phyloP scores from a whole-genome alignment of 2,888 invertebrate species.

The Drosophila kambysellisi region DNA sequence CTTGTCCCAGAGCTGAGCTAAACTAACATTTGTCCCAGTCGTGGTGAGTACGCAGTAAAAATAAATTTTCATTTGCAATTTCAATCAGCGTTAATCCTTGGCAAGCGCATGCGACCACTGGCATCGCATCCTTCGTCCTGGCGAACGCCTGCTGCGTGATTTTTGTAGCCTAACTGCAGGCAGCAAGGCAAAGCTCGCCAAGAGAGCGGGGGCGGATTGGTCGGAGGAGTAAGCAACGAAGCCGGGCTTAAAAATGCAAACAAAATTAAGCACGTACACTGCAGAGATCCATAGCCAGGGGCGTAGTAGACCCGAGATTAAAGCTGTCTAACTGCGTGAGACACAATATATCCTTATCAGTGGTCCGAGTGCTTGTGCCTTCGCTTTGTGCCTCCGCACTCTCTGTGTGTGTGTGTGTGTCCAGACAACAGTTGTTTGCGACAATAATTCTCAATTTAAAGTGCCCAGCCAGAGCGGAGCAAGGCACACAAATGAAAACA shows the following conservation, averaged over 20 bases:
- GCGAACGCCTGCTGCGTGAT: conserved; percentile 67
- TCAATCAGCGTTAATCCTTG: conserved; percentile 84
- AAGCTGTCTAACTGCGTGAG: conserved; percentile 82
- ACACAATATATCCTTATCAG: conserved; percentile 82
- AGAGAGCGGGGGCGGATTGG: background rate
- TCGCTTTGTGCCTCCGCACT: conserved; percentile 13
- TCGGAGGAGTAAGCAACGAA: conserved; percentile 22
- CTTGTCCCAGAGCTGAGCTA: conserved; percentile 56
- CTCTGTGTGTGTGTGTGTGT: background rate
- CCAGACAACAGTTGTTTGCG: conserved; percentile 66
- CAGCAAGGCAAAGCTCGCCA: conserved; percentile 11
- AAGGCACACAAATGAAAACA: conserved; percentile 57
- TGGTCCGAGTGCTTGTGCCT: conserved; percentile 24
- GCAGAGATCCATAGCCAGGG: conserved; percentile 46
- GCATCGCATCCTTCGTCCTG: conserved; percentile 33
- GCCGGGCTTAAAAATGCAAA: conserved; percentile 81
- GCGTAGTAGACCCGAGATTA: conserved; percentile 66
- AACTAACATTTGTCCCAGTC: conserved; percentile 65
- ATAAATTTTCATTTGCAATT: conserved; percentile 85
- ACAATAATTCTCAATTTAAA: conserved; percentile 82
- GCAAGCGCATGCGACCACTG: conserved; percentile 77
- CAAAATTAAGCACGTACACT: conserved; percentile 80
- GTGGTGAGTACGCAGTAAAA: conserved; percentile 71
- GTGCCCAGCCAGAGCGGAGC: conserved; percentile 40
- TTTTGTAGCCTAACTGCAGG: conserved; percentile 81